phyloP scores from a whole-genome alignment of 1,140 invertebrate species.

The Bombus terrestris region DNA sequence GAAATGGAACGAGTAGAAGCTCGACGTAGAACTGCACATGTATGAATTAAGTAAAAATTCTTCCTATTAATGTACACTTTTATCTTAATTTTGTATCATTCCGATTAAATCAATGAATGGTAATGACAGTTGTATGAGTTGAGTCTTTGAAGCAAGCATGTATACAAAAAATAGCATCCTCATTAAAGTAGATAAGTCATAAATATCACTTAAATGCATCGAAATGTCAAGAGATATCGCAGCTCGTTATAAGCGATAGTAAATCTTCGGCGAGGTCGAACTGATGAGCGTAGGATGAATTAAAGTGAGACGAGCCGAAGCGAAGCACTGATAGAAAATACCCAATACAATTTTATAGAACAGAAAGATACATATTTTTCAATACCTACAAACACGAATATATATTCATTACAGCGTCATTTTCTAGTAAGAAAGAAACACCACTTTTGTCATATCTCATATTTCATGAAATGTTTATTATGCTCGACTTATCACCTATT shows the following conservation, averaged over 20 bases:
- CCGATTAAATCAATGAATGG: constrained; percentile 6
- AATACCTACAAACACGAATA: background rate
- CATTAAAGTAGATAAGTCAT: constrained; percentile 68
- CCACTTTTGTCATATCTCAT: too few relatives aligned
- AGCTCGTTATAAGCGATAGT: constrained; percentile 70
- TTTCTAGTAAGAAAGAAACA: too few relatives aligned
- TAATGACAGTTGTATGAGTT: background rate
- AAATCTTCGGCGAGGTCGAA: constrained; percentile 66
- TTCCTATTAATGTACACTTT: background rate
- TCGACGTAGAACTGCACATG: too few relatives aligned
- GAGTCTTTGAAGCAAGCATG: background rate
- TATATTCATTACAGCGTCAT: too few relatives aligned
- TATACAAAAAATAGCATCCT: constrained; percentile 64
- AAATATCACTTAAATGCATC: constrained; percentile 73
- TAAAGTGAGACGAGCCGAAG: constrained; percentile 39
- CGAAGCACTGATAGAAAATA: constrained; percentile 3
- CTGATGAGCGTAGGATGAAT: constrained; percentile 70
- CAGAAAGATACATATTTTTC: background rate
- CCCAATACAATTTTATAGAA: background rate
- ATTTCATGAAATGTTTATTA: too few relatives aligned
- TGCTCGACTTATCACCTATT: too few relatives aligned
- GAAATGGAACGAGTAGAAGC: too few relatives aligned
- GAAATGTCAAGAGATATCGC: constrained; percentile 50
- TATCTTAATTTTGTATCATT: background rate
- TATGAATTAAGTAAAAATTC: too few relatives aligned